Evolutionary conservation across 1,140 invertebrate species (phyloP), one percentile per base, ranked within the genome.

Genomic region (Chlorops oryzae): DNA sequence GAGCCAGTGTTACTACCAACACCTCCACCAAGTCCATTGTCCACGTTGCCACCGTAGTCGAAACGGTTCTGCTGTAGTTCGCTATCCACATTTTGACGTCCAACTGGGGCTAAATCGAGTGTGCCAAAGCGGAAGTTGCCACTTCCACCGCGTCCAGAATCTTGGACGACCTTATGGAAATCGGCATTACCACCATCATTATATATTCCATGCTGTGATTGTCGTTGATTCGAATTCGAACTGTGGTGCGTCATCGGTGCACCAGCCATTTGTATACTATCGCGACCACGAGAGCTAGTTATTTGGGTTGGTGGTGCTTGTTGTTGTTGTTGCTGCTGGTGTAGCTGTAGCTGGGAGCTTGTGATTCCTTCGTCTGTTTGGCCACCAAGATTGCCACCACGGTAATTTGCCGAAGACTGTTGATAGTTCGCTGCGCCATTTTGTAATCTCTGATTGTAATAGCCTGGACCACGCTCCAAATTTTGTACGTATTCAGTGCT

Each of bases 21-120:
- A 23, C 24, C 44, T 27, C 40, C 52, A 56, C 13, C 41, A 15
- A 4, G 12, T 24, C 35, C 32, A 13, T 39, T 52, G 18, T 57
- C 53, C 10, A 38, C 45, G 20, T 50, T 32, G 38, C 18, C 35
- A 5, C 37, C 25, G 35, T 38, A 42, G 46, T 4, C 37, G 22
- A 5, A 15, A 20, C 18, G 37, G n/a, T 43, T 48, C 23, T 22
- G 48, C 37, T 58, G 55, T 22, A 70, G 47, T 44, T 71, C 65
- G 15, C 64, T 63, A 42, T 71, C 68, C 22, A 71, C 68, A 52
- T 64, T 69, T 38, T 55, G 56, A 1, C 63, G 57, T 28, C 47
- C 34, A 2, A 71, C 20, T 24, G 51, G 49, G 21, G 59, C 65
- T 32, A 71, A 37, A 39, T 71, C 69, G 0, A 71, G 13, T 4